These are phyloP conservation scores for Thumatha senex DNA, from an alignment of 2,888 invertebrate species.

Conservation along the genomic window DNA sequence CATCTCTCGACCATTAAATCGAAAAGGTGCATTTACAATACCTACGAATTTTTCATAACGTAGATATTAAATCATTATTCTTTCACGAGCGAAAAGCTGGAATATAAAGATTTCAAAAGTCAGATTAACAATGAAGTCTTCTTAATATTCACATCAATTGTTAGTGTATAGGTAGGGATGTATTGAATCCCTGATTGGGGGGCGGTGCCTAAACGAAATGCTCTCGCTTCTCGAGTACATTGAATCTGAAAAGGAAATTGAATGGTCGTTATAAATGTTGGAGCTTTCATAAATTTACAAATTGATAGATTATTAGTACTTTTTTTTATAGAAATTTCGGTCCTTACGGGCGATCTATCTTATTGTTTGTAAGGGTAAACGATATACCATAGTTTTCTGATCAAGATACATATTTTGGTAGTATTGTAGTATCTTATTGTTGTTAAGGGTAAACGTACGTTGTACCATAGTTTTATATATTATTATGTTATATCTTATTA, in stretches of 20 bases:
- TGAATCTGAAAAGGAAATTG: slow-evolving; percentile 75
- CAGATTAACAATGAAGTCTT: slow-evolving; percentile 50
- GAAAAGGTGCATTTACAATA: no score
- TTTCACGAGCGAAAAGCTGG: slow-evolving; percentile 26
- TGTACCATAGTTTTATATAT: no score
- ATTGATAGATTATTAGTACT: slow-evolving; percentile 59
- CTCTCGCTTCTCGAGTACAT: slow-evolving; percentile 71
- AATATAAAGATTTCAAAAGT: slow-evolving; percentile 30
- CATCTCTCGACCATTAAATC: no score
- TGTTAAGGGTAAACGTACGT: no score
- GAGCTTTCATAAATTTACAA: slow-evolving; percentile 68
- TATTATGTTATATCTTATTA: no score
- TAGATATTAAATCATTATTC: slow-evolving; percentile 19
- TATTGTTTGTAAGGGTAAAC: slow-evolving; percentile 14
- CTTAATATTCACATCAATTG: slow-evolving; percentile 68
- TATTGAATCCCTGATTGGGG: slow-evolving; percentile 66
- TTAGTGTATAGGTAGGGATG: slow-evolving; percentile 40
- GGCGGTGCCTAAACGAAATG: slow-evolving; percentile 63
- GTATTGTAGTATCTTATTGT: background rate
- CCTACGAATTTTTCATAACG: background rate
- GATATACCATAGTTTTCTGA: slow-evolving; percentile 1
- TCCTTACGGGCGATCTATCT: slow-evolving; percentile 11
- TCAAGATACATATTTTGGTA: background rate
- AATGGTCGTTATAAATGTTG: slow-evolving; percentile 72
- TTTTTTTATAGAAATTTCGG: slow-evolving; percentile 44